Base-by-base conservation (phyloP, 2,888 invertebrate genomes). In the Torymus tubicola region DNA sequence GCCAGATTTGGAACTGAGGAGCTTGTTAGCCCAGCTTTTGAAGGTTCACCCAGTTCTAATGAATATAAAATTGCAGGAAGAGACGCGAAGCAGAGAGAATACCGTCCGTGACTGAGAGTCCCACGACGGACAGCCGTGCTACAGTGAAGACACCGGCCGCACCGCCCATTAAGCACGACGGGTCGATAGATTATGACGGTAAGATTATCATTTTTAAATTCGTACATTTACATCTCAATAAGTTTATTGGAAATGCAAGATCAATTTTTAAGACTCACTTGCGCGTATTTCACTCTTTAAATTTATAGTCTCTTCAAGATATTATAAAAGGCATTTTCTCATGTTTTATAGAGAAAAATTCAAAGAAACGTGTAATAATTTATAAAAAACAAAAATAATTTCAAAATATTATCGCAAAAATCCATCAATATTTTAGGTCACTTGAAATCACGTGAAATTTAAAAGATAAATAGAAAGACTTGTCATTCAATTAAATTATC, bases 161-260 rank as follows among this genome's bases (percentile, higher is more conserved):
- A 84, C 93, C 92, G 85, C 93, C 93, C 64, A 91, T 92, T 73
- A 93, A 93, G 73, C 93, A 93, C 64, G 95, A 95, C 87, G 96
- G 95, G 79, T 94, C 94, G 82, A 93, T 96, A 84, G 96, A 96
- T 91, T 96, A 96, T 88, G 96, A 96, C 91, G 95, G 95, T 95
- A 87, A 31, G 31, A 31, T 31, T 31, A 31, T 31, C 4, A 31
- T 31, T 31, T 5, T 31, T 31, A 4, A 3, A 31, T 4, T 31
- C 31, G 31, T 31, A 31, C 3, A 5, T 31, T 4, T 31, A 31
- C 4, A 31, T 31, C 2, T 31, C 3, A 31, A 31, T 31, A 31
- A 31, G 31, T 31, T 31, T 3, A 5, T 31, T 31, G 3, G 5
- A 31, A 31, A 31, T 31, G 31, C 1, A 31, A 31, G 31, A 31